Conservation (phyloP, 2,113 vertebrate genomes). For the Poecile atricapillus region DNA sequence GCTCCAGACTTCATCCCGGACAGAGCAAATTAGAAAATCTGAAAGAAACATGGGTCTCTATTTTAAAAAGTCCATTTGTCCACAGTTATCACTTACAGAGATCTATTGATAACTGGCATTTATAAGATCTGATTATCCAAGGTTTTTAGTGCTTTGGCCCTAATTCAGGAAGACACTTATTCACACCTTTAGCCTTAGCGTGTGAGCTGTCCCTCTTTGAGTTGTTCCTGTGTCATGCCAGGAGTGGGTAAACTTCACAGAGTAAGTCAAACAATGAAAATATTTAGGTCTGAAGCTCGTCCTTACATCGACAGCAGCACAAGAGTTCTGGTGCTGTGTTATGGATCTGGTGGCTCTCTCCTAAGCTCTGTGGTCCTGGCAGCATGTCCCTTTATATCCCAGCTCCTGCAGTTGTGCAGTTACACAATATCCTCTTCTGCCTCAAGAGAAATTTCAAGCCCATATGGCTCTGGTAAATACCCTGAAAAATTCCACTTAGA, state of each 20-base stretch:
- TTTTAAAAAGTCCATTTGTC: not conserved
- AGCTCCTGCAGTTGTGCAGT: not conserved
- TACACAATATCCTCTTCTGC: not conserved
- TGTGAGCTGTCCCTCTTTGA: fast-evolving
- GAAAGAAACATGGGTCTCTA: not conserved
- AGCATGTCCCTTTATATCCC: not conserved
- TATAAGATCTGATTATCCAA: not conserved
- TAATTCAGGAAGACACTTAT: not conserved
- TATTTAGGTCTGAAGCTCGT: not conserved
- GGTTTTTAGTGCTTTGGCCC: not conserved
- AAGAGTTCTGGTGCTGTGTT: fast-evolving
- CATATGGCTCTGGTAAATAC: not conserved
- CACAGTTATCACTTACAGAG: not conserved
- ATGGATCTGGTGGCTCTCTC: not conserved
- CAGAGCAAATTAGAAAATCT: not conserved
- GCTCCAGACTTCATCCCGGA: not conserved
- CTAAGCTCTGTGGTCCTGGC: not conserved
- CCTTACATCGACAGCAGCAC: fast-evolving
- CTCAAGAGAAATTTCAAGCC: not conserved
- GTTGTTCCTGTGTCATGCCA: fast-evolving
- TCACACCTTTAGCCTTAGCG: not conserved
- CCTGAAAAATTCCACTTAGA: not conserved
- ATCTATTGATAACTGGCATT: not conserved
- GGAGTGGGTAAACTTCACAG: not conserved
- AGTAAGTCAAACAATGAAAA: not conserved